Percentiles rank a stretch among this genome's conserved stretches.
These are phyloP conservation scores for Aspidoscelis tigris DNA, from an alignment of 2,113 vertebrate genomes.

Conservation along the genomic window DNA sequence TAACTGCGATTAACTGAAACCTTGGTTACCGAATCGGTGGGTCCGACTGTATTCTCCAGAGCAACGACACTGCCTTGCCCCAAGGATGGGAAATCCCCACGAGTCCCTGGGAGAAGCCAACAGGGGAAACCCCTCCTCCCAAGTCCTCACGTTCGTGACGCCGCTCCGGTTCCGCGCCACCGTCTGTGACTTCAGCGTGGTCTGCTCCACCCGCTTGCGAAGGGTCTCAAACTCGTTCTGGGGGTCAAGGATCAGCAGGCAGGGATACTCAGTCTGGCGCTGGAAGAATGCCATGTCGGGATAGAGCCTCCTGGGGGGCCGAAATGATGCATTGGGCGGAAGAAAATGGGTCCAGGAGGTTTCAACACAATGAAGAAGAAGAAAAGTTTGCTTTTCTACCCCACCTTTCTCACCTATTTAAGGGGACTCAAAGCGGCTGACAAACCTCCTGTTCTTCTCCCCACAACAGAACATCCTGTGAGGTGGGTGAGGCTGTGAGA, in stretches of 20 bases:
- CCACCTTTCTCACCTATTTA: too few relatives aligned
- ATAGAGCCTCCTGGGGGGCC: slow-evolving; percentile 84
- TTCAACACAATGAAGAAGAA: neutral
- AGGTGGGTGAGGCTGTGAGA: too few relatives aligned
- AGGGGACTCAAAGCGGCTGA: too few relatives aligned
- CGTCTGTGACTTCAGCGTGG: slow-evolving; percentile 92
- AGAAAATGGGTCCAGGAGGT: neutral
- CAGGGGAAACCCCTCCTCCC: neutral
- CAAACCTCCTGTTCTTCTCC: too few relatives aligned
- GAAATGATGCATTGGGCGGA: neutral
- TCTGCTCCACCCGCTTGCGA: slow-evolving; percentile 91
- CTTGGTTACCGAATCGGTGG: too few relatives aligned
- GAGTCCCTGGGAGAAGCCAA: too few relatives aligned
- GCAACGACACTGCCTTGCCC: too few relatives aligned
- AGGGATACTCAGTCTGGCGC: slow-evolving; percentile 92
- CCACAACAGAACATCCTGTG: too few relatives aligned
- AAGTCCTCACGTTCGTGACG: slow-evolving; percentile 91
- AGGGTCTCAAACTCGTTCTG: slow-evolving; percentile 97
- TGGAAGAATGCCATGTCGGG: slow-evolving; percentile 99
- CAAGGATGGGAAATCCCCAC: too few relatives aligned
- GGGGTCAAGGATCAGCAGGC: slow-evolving; percentile 92
- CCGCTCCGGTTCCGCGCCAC: slow-evolving; percentile 95
- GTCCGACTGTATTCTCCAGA: too few relatives aligned
- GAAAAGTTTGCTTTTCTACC: too few relatives aligned
- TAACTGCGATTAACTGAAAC: too few relatives aligned